Evolutionary conservation across 2,888 invertebrate species (phyloP).

Genomic region (Drosophila peninsularis): DNA sequence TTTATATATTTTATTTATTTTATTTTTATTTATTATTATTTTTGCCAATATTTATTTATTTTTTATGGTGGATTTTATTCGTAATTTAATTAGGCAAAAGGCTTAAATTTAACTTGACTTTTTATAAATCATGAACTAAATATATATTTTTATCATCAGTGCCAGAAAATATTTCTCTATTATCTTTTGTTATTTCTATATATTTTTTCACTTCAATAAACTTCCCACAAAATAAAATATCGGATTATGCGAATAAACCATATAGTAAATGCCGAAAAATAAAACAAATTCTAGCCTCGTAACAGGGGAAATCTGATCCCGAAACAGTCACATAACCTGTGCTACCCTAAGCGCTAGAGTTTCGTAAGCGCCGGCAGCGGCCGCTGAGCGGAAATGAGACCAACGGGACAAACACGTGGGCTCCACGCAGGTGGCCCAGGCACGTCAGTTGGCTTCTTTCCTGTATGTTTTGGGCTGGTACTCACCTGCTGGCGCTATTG

Average conservation of each 20-base stretch:
- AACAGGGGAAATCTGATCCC: not conserved
- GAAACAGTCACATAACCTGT: conserved; percentile 5
- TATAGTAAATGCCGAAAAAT: not conserved
- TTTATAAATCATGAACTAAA: too few relatives aligned
- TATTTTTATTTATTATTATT: not conserved
- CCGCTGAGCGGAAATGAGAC: conserved; percentile 38
- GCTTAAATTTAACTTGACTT: too few relatives aligned
- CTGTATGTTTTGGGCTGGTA: conserved; percentile 30
- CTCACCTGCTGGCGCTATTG: conserved; percentile 90
- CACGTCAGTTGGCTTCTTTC: conserved; percentile 20
- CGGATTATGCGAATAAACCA: not conserved
- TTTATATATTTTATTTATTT: not conserved
- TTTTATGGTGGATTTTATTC: too few relatives aligned
- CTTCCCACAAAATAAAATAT: not conserved
- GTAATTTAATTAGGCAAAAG: too few relatives aligned
- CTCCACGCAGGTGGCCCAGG: not conserved
- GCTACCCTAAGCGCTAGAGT: not conserved
- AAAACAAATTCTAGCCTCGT: not conserved
- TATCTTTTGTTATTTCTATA: not conserved
- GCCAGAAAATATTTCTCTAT: too few relatives aligned
- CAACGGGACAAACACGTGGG: conserved; percentile 46
- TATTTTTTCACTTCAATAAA: not conserved
- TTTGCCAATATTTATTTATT: too few relatives aligned
- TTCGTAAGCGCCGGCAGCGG: not conserved
- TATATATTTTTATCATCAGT: too few relatives aligned